Conservation (phyloP, 2,888 invertebrate genomes). For the Drosophila kanekoi region DNA sequence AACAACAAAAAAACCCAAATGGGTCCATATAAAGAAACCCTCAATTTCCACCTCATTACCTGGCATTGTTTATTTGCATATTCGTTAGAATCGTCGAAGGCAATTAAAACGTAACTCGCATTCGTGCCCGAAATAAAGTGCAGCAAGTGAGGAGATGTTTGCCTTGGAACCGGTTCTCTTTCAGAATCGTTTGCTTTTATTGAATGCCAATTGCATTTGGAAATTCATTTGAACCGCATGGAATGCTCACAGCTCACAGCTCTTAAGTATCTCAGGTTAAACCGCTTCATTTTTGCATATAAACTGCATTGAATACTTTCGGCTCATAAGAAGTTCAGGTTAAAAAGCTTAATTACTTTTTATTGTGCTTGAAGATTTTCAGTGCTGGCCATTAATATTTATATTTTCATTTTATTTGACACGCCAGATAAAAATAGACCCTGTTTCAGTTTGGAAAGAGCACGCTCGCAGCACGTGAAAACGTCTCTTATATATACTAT, state of each 20-base stretch:
- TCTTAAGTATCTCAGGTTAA: background rate
- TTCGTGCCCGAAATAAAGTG: background rate
- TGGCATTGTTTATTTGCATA: background rate
- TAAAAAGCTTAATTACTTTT: background rate
- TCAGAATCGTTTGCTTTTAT: background rate
- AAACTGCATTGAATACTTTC: background rate
- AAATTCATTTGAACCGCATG: slow-evolving; percentile 1
- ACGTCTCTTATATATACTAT: background rate
- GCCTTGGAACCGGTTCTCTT: slow-evolving; percentile 19
- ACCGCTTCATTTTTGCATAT: too few species aligned
- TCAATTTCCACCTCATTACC: background rate
- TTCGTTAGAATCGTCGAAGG: background rate
- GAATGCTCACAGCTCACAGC: background rate
- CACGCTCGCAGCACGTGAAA: slow-evolving; percentile 50
- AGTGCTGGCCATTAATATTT: slow-evolving; percentile 5
- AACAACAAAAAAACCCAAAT: background rate
- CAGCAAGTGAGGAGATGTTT: background rate
- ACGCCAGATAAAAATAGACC: slow-evolving; percentile 23
- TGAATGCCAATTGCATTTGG: background rate
- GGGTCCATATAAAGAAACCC: background rate
- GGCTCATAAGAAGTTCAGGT: background rate
- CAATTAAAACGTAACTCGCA: background rate
- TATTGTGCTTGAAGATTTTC: slow-evolving; percentile 4
- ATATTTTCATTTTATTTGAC: slow-evolving; percentile 5
- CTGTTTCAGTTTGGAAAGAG: slow-evolving; percentile 43